These are phyloP conservation scores for Uromys caudimaculatus DNA, from an alignment of 2,797 vertebrate species.

Conservation along the genomic window DNA sequence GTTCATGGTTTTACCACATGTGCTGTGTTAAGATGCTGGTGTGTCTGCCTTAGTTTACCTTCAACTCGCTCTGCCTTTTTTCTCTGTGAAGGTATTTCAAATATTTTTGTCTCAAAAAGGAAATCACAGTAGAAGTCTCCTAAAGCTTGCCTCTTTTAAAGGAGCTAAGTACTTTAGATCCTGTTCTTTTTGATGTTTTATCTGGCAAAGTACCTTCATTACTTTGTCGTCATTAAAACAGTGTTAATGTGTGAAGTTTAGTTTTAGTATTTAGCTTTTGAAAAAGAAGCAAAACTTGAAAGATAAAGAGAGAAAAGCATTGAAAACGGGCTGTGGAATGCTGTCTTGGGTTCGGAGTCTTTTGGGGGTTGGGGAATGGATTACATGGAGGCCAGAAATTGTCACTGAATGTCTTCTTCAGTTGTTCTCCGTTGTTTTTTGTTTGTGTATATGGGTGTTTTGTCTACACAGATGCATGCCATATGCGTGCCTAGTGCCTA, in stretches of 20 bases:
- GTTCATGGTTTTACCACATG: neutral
- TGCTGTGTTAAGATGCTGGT: neutral
- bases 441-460: neutral
- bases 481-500: neutral
- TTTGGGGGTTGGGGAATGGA: neutral
- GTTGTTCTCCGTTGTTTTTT: neutral
- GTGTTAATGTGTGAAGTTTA: neutral
- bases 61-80: slow-evolving; percentile 26
- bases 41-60: neutral
- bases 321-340: slow-evolving; percentile 58
- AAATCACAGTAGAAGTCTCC: neutral
- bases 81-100: neutral
- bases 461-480: neutral
- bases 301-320: slow-evolving; percentile 34
- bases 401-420: neutral
- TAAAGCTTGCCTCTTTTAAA: slow-evolving; percentile 34
- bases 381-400: neutral
- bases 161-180: slow-evolving; percentile 2
- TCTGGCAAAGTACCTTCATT: slow-evolving; percentile 24
- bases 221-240: slow-evolving; percentile 16
- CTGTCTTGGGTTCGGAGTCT: slow-evolving; percentile 31
- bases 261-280: slow-evolving; percentile 51
- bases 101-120: slow-evolving; percentile 13
- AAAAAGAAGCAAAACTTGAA: slow-evolving; percentile 44
- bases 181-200: slow-evolving; percentile 44